A percentile compares a stretch with the other conserved stretches of the same genome.
Conservation (phyloP, 2,888 invertebrate genomes). For the Busseola fusca region DNA sequence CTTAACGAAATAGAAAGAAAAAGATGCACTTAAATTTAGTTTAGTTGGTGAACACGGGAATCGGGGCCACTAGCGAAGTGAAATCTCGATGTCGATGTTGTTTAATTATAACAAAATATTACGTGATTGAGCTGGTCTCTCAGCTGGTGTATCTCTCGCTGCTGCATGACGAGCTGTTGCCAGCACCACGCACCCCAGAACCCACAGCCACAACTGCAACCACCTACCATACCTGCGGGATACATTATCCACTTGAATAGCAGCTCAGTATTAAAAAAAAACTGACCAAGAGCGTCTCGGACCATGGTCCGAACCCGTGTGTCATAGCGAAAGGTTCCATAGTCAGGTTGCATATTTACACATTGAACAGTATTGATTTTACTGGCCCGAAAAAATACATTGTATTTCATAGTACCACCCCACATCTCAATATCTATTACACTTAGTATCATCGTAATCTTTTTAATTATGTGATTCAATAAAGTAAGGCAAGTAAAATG, state of each 20-base stretch:
- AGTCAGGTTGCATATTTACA: not conserved
- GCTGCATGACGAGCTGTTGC: constrained; percentile 89
- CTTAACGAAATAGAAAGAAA: too few relatives aligned
- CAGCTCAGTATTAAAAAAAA: not conserved
- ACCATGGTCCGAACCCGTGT: too few relatives aligned
- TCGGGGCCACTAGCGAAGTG: too few relatives aligned
- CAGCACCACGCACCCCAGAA: constrained; percentile 86
- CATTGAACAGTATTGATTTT: not conserved
- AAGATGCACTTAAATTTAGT: too few relatives aligned
- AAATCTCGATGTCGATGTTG: too few relatives aligned
- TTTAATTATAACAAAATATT: constrained; percentile 31
- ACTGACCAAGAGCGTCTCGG: too few relatives aligned
- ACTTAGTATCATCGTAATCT: not conserved
- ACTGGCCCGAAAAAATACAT: not conserved
- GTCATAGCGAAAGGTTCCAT: not conserved
- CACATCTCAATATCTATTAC: not conserved
- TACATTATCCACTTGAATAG: not conserved
- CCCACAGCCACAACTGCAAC: constrained; percentile 81
- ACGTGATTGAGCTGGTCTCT: constrained; percentile 86
- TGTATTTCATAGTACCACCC: too few relatives aligned
- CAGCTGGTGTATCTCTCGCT: constrained; percentile 91
- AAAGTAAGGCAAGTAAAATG: too few relatives aligned
- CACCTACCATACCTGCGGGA: constrained; percentile 78
- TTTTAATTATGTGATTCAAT: not conserved
- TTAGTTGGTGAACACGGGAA: too few relatives aligned